These are phyloP conservation scores for Pegoplata infirma DNA, from an alignment of 2,888 invertebrate species.

Conservation along the genomic window DNA sequence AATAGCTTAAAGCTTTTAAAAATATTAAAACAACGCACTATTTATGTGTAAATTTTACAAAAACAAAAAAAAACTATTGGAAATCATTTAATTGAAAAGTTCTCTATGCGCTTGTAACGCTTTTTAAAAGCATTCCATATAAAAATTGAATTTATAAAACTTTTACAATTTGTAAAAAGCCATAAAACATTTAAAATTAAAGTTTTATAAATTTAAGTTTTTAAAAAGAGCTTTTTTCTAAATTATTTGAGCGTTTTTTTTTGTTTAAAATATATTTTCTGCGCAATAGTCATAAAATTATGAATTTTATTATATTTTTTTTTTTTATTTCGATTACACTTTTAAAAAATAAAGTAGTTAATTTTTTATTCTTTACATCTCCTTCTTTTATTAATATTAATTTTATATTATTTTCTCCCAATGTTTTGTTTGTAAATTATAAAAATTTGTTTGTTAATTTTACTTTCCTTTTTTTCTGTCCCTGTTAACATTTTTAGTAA, in stretches of 20 bases:
- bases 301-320: conserved; percentile 55
- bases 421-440: conserved; percentile 64
- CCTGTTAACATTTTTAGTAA: conserved; percentile 4
- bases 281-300: conserved; percentile 67
- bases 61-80: not conserved
- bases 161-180: conserved; percentile 41
- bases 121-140: not conserved
- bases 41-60: conserved; percentile 5
- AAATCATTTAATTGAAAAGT: not conserved
- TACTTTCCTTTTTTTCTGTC: not conserved
- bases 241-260: conserved; percentile 5
- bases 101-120: conserved; percentile 38
- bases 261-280: conserved; percentile 4
- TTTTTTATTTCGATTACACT: conserved; percentile 34
- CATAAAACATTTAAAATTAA: conserved; percentile 15
- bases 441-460: conserved; percentile 32
- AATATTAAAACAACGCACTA: conserved; percentile 17
- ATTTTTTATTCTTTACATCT: conserved; percentile 34
- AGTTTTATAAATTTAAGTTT: not conserved
- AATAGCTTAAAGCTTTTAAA: conserved; percentile 21
- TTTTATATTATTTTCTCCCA: conserved; percentile 34
- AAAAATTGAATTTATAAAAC: conserved; percentile 14
- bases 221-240: not conserved
- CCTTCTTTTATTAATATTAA: conserved; percentile 32
- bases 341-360: conserved; percentile 58